phyloP scores from a whole-genome alignment of 2,888 invertebrate genomes.

The Lottia scabra region DNA sequence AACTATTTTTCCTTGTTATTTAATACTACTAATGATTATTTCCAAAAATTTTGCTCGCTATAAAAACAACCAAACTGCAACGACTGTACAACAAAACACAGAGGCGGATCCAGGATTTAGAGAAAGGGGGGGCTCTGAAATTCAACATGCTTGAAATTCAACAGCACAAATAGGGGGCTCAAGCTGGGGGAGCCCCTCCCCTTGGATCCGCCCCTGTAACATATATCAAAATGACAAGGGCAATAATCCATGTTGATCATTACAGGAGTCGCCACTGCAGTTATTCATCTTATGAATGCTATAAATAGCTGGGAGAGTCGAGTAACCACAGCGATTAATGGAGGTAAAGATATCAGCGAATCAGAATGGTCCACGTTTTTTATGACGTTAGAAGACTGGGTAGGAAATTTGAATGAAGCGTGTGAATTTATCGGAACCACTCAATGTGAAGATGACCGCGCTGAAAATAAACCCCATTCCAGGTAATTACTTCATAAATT shows the following conservation, averaged over 20 bases:
- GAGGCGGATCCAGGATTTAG: no score
- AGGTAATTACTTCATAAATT: conserved; percentile 34
- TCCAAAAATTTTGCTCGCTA: no score
- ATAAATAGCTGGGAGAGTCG: conserved; percentile 65
- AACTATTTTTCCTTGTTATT: no score
- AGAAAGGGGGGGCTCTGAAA: no score
- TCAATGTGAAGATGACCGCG: conserved; percentile 56
- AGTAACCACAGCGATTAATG: conserved; percentile 49
- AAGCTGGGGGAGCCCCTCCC: no score
- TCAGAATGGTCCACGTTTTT: conserved; percentile 64
- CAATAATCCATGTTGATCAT: background rate
- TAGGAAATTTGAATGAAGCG: conserved; percentile 51
- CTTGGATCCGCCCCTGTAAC: no score
- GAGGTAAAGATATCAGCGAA: conserved; percentile 55
- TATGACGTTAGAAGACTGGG: conserved; percentile 65
- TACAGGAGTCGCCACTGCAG: conserved; percentile 60
- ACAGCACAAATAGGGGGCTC: no score
- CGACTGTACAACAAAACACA: no score
- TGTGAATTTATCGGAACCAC: conserved; percentile 58
- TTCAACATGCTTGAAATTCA: no score
- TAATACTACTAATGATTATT: no score
- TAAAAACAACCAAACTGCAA: no score
- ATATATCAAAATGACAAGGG: no score
- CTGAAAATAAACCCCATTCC: conserved; percentile 50
- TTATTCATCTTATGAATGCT: conserved; percentile 61